These are phyloP conservation scores for Aurelia sp. DNA, from an alignment of 30 jellyfish, hydroid and myxozoan genomes.

Conservation along the genomic window DNA sequence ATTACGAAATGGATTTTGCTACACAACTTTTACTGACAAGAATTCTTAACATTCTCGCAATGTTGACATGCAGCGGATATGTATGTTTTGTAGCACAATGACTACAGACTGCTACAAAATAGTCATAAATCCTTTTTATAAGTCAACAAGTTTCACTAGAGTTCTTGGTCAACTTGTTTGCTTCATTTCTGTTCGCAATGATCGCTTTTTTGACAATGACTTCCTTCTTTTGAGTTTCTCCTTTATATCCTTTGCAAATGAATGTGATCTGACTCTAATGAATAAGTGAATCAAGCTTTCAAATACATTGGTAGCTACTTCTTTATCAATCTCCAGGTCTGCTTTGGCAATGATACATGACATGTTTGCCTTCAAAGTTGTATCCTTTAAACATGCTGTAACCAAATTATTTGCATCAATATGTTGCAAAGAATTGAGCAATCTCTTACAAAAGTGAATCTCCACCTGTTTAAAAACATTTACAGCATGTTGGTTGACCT, in stretches of 20 bases:
- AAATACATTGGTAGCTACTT: conserved; percentile 14
- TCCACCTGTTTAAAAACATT: conserved; percentile 17
- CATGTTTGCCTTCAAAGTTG: neutral
- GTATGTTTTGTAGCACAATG: too few species aligned
- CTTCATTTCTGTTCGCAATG: conserved; percentile 41
- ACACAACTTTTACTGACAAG: too few species aligned
- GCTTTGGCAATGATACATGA: conserved; percentile 19
- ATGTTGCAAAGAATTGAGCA: neutral
- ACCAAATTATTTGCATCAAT: conserved; percentile 19
- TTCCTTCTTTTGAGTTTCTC: conserved; percentile 15
- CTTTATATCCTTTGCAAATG: conserved; percentile 26
- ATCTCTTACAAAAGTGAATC: neutral
- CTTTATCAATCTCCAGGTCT: conserved; percentile 14
- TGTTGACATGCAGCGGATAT: too few species aligned
- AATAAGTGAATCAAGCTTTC: conserved; percentile 20
- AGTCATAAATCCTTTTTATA: too few species aligned
- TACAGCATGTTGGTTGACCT: conserved; percentile 24
- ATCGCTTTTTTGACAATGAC: neutral
- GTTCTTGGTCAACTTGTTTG: neutral
- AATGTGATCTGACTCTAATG: conserved; percentile 23
- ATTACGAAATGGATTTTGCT: too few species aligned
- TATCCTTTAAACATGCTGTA: conserved; percentile 8
- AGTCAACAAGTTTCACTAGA: too few species aligned
- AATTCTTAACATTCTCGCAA: too few species aligned
- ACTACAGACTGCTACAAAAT: too few species aligned